Base-by-base conservation (phyloP, 2,888 invertebrate species). In the Chrysolina haemoptera region DNA sequence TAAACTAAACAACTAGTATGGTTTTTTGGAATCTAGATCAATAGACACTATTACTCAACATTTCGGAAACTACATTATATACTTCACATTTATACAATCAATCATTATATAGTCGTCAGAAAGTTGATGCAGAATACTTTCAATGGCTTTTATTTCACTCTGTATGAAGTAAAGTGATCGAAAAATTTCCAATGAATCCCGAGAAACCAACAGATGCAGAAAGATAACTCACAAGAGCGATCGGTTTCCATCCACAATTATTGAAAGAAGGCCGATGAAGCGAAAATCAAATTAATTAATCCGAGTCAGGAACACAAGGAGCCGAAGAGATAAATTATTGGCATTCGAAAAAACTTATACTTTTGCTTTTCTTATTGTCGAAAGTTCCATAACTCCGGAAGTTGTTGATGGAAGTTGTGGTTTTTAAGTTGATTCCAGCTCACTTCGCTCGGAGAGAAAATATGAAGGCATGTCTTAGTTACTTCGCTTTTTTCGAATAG, bases 221-320 rank as follows among this genome's bases (percentile, higher is more conserved):
- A 59, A 59, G 59, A 59, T 59, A 59, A 59, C 59, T 59, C 59
- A 59, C 27, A 8, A 59, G 27, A 59, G 10, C 27, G 35, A 35
- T 2, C 35, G 59, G 27, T 59, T 59, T 59, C 59, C n/a, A 59
- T 59, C 59, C 35, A 35, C n/a, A 59, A 59, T 35, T 59, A 59
- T 59, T 59, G 59, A 59, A 59, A 59, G 59, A 59, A 27, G 59
- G 59, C 59, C 59, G 59, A 59, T 59, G 59, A 35, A 46, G 69
- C 68, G 73, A 76, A 78, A 77, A 80, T 80, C 77, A 77, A 82
- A 81, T 81, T 82, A 81, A 82, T 81, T 82, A 81, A 82, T 81
- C 80, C 76, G 76, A 81, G 82, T 82, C 82, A 80, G 74, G 81
- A 82, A 80, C 82, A 82, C 78, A 78, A 79, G 73, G 76, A 70